Conservation (phyloP, 2,113 vertebrate genomes). For the Chlorodrepanis virens region DNA sequence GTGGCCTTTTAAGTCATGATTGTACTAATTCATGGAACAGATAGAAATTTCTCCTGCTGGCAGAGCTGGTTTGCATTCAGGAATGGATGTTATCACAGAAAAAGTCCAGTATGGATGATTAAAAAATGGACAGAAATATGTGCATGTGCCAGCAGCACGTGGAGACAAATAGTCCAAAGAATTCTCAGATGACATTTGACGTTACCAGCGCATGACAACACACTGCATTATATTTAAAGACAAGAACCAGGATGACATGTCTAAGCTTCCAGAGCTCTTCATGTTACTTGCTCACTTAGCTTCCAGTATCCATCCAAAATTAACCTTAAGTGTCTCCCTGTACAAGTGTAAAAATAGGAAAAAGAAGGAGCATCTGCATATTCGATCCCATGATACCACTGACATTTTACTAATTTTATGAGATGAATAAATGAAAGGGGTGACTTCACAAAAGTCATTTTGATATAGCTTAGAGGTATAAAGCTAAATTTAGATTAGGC, state of each 20-base stretch:
- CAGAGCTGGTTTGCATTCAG: background rate
- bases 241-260: background rate
- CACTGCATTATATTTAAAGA: slow-evolving; percentile 16
- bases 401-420: background rate
- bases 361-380: background rate
- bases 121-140: background rate
- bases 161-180: background rate
- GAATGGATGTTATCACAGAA: background rate
- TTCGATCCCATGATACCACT: background rate
- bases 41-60: background rate
- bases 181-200: slow-evolving; percentile 24
- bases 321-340: background rate
- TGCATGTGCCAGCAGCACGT: background rate
- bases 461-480: background rate
- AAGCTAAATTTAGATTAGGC: background rate
- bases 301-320: background rate
- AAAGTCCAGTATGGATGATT: background rate
- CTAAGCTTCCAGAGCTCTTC: background rate
- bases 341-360: background rate
- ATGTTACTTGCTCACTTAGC: background rate
- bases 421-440: background rate
- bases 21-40: background rate
- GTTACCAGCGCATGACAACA: slow-evolving; percentile 11
- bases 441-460: background rate
- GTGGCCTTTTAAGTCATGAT: background rate